A percentile compares a stretch with the other conserved stretches of the same genome.
These are phyloP conservation scores for Syrmaticus mikado DNA, from an alignment of 2,113 vertebrate genomes.

Conservation along the genomic window DNA sequence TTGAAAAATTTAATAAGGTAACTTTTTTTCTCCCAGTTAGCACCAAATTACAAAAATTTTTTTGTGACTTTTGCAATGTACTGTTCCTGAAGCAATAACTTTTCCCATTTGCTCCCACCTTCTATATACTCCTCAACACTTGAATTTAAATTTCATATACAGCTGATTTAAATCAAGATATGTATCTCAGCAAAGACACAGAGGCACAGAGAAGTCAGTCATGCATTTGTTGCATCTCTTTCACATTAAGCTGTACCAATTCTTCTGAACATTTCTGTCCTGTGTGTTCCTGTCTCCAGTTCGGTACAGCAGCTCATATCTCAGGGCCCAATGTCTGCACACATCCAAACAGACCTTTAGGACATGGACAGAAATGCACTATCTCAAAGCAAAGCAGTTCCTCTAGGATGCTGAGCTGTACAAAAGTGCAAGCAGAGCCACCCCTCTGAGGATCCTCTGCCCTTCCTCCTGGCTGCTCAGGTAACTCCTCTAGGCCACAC, in stretches of 20 bases:
- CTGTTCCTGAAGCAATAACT: slow-evolving; percentile 16
- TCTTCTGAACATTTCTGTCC: not conserved
- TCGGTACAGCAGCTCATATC: not conserved
- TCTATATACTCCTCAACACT: not conserved
- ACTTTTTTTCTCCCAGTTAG: not conserved
- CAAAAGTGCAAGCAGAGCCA: not conserved
- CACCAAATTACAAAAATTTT: not conserved
- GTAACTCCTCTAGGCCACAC: not conserved
- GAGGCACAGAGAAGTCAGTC: not conserved
- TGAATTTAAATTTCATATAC: not conserved
- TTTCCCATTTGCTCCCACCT: slow-evolving; percentile 22
- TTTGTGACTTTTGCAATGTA: slow-evolving; percentile 15
- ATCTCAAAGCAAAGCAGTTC: not conserved
- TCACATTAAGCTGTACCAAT: not conserved
- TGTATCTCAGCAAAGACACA: not conserved
- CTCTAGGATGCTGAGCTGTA: not conserved
- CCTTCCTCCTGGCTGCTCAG: not conserved
- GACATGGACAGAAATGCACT: not conserved
- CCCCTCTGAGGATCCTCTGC: rapidly evolving
- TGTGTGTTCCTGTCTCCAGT: rapidly evolving
- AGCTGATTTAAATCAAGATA: not conserved
- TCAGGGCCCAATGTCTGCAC: not conserved
- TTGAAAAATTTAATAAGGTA: not conserved
- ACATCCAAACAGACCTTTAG: not conserved
- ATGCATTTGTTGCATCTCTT: not conserved